Conservation (phyloP, 2,113 vertebrate species). For the Narcine bancroftii region DNA sequence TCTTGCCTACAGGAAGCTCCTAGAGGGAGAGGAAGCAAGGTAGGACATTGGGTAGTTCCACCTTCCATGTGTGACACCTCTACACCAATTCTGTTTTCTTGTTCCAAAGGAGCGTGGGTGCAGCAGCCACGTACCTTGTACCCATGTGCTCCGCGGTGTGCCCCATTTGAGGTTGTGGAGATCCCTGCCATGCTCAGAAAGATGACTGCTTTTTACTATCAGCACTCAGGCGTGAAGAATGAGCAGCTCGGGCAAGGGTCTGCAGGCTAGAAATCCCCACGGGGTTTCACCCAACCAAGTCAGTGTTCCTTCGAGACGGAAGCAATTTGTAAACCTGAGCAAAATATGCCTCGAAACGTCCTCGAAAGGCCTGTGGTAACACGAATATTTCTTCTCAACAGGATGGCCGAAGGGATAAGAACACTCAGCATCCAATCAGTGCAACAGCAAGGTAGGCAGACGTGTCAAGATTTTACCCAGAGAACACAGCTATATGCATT, state of each 20-base stretch:
- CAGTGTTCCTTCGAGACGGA: neutral
- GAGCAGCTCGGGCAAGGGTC: neutral
- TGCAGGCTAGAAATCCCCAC: neutral
- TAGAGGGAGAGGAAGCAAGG: conserved; percentile 85
- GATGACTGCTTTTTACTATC: neutral
- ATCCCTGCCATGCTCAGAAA: neutral
- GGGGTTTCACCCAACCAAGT: neutral
- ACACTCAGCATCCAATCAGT: neutral
- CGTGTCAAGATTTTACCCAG: neutral
- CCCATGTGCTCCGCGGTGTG: neutral
- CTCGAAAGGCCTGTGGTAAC: neutral
- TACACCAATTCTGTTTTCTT: too few relatives aligned
- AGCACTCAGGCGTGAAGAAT: neutral
- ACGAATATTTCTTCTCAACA: neutral
- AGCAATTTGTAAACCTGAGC: neutral
- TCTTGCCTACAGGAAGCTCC: conserved; percentile 77
- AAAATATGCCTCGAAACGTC: neutral
- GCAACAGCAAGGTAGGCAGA: neutral
- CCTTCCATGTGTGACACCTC: too few relatives aligned
- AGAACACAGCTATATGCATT: neutral
- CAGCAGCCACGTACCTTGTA: neutral
- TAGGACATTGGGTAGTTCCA: conserved; percentile 48
- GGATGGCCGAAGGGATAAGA: neutral
- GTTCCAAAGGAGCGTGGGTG: too few relatives aligned
- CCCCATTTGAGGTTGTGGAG: neutral